A percentile compares a stretch with the other conserved stretches of the same genome.
phyloP scores from a whole-genome alignment of 2,888 invertebrate species.

The Xylota segnis region DNA sequence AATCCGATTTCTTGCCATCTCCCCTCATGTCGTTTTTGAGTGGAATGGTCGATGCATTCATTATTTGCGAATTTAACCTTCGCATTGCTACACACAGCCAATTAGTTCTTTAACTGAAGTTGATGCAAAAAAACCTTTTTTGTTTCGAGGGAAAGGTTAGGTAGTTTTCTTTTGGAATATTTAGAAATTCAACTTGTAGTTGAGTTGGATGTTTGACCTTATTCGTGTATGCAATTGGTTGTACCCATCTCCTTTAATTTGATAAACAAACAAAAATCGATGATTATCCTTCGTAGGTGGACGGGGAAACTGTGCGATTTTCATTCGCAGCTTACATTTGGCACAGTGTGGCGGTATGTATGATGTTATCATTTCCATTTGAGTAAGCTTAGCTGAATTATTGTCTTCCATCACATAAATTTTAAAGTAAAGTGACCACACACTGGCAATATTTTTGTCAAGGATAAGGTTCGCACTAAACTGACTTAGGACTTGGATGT shows the following conservation, averaged over 20 bases:
- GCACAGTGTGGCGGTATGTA: slow-evolving; percentile 44
- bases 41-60: slow-evolving; percentile 65
- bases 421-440: slow-evolving; percentile 70
- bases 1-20: slow-evolving; percentile 38
- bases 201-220: slow-evolving; percentile 40
- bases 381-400: slow-evolving; percentile 67
- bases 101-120: slow-evolving; percentile 65
- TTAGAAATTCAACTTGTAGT: slow-evolving; percentile 22
- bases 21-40: slow-evolving; percentile 2
- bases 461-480: slow-evolving; percentile 35
- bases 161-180: neutral
- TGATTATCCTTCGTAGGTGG: slow-evolving; percentile 8
- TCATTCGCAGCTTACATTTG: slow-evolving; percentile 23
- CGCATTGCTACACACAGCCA: slow-evolving; percentile 64
- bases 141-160: slow-evolving; percentile 1
- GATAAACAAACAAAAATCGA: slow-evolving; percentile 33
- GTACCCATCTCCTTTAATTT: slow-evolving; percentile 53
- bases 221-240: slow-evolving; percentile 23
- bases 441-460: slow-evolving; percentile 48
- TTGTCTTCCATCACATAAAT: slow-evolving; percentile 70
- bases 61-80: slow-evolving; percentile 71
- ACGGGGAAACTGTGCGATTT: slow-evolving; percentile 31
- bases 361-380: slow-evolving; percentile 60
- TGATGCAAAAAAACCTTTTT: slow-evolving; percentile 59
- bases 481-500: slow-evolving; percentile 35